Base-by-base conservation (phyloP, 2,888 invertebrate species). In the Pandemis heparana region DNA sequence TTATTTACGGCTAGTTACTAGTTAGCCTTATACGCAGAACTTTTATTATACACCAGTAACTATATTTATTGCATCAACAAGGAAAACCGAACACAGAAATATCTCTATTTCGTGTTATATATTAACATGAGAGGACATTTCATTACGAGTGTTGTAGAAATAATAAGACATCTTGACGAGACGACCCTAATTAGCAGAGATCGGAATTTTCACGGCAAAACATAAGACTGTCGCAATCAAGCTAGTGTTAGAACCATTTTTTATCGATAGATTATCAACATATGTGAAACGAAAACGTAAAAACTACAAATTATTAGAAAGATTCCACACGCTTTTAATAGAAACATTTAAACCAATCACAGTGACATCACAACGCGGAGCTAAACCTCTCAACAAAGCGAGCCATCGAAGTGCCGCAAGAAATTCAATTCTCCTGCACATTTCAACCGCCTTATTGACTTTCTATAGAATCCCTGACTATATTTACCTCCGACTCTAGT, bases 391-490 rank as follows among this genome's bases (percentile, higher is more conserved):
- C 56, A 23, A 56, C 56, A 23, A 23, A 43, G 62, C 62, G 43
- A 62, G 18, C 18, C 48, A 32, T 65, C 46, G 46, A 9, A 43
- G 46, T 56, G 62, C 43, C 7, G 0, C 4, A 7, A 32, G 70
- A 32, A 73, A 73, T 59, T 68, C 56, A 63, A 73, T 68, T 72
- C 67, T 38, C 56, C 16, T 32, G 65, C 56, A 67, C 63, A 63
- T 56, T 62, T 62, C 61, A 41, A 18, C 70, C 46, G 43, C 53
- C 48, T 23, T 67, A 68, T 68, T 46, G 46, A 41, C 64, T 41
- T 64, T 16, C 48, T 51, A 65, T 48, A 23, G 66, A 43, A 60
- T 41, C 51, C 63, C 23, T 16, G 68, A 60, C 69, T 60, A 51
- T 69, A 69, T 74, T 74, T 69, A 60, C 69, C 41, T 64, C 14